These are phyloP conservation scores for Dromococcyx pavoninus DNA, from an alignment of 2,797 vertebrate species.

Conservation along the genomic window DNA sequence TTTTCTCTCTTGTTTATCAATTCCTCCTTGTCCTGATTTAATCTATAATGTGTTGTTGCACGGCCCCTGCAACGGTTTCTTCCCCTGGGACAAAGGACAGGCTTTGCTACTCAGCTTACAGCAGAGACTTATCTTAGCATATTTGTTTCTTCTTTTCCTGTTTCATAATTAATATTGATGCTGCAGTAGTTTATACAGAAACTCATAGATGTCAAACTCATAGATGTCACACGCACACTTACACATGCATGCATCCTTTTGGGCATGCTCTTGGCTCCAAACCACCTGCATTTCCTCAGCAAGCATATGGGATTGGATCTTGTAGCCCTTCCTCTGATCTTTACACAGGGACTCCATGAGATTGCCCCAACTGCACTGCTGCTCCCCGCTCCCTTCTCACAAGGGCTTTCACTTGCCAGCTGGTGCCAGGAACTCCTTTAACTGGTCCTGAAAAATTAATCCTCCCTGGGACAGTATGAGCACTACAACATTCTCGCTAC, in stretches of 20 bases:
- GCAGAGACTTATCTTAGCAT: background rate
- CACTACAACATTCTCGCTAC: background rate
- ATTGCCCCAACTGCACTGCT: background rate
- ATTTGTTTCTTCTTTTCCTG: background rate
- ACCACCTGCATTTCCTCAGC: background rate
- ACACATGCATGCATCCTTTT: background rate
- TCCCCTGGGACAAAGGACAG: background rate
- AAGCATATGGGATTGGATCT: background rate
- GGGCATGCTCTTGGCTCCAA: background rate
- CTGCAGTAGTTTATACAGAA: background rate
- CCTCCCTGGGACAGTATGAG: background rate
- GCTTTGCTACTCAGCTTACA: background rate
- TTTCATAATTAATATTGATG: background rate
- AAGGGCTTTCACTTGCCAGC: background rate
- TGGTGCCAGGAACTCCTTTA: background rate
- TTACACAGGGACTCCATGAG: background rate
- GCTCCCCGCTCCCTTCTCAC: background rate
- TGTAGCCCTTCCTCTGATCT: background rate
- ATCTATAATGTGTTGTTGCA: background rate
- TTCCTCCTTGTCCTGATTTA: background rate
- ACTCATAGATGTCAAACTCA: background rate
- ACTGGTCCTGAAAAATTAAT: constrained; percentile 13
- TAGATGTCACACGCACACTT: background rate
- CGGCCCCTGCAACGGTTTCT: background rate
- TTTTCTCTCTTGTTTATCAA: background rate